Evolutionary conservation across 2,888 invertebrate genomes (phyloP).

Genomic region (Mactromeris polynyma): DNA sequence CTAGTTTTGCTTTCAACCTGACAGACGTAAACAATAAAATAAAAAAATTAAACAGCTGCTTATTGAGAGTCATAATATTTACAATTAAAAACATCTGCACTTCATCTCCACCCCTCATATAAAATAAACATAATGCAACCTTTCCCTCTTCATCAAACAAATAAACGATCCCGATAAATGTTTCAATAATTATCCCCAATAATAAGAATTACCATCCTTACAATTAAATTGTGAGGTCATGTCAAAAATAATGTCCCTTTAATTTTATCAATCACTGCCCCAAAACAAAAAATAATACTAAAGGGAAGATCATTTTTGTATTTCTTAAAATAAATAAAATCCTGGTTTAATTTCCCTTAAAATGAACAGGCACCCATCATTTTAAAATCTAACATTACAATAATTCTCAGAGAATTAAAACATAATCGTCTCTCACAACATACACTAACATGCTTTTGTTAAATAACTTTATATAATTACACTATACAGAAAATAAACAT

Average conservation of each 20-base stretch:
- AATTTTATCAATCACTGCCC: neutral
- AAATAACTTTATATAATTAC: neutral
- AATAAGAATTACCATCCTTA: neutral
- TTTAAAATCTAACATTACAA: neutral
- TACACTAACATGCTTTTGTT: neutral
- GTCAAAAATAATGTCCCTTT: neutral
- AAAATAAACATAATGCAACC: slow-evolving; percentile 3
- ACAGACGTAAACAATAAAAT: too few relatives aligned
- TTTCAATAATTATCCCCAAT: neutral
- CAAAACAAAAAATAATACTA: too few relatives aligned
- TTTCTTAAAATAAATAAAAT: neutral
- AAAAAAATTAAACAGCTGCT: neutral
- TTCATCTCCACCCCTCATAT: neutral
- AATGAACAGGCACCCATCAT: too few relatives aligned
- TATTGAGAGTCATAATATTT: neutral
- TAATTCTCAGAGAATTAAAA: slow-evolving; percentile 4
- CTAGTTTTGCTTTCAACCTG: too few relatives aligned
- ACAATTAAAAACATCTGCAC: slow-evolving; percentile 5
- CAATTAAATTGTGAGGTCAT: neutral
- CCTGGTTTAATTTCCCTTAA: too few relatives aligned
- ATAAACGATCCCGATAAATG: neutral
- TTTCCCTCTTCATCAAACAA: neutral
- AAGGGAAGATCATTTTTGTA: neutral
- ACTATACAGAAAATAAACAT: neutral
- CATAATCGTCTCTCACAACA: neutral